A percentile compares a stretch with the other conserved stretches of the same genome.
These are phyloP conservation scores for Apeltes quadracus DNA, from an alignment of 2,113 vertebrate species.

Conservation along the genomic window DNA sequence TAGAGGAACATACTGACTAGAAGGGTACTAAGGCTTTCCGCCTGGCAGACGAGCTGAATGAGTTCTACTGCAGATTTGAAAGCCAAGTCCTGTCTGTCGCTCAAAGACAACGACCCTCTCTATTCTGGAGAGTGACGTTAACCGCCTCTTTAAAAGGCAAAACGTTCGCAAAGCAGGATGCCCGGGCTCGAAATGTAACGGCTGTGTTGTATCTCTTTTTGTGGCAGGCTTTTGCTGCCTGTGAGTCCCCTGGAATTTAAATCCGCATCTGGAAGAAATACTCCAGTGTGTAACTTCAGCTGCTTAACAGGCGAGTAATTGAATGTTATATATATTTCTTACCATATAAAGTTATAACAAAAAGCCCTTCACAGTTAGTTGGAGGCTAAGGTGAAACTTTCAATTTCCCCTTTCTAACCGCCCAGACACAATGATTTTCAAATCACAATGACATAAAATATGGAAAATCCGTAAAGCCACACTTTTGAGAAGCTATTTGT, in stretches of 20 bases:
- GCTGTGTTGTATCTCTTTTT: not conserved
- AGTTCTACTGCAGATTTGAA: no score
- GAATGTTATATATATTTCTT: not conserved
- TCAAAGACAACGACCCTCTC: no score
- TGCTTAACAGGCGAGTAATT: conserved; percentile 20
- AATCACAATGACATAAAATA: not conserved
- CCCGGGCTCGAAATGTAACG: no score
- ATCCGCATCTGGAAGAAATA: not conserved
- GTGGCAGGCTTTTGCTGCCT: conserved; percentile 14
- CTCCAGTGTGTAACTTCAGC: not conserved
- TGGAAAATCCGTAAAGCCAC: not conserved
- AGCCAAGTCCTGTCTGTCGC: no score
- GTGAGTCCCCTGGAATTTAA: not conserved
- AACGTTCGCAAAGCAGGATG: no score
- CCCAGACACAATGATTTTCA: not conserved
- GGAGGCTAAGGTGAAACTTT: not conserved
- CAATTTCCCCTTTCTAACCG: not conserved
- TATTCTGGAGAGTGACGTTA: no score
- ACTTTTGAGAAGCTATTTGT: not conserved
- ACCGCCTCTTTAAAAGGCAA: no score
- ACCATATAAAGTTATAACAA: not conserved
- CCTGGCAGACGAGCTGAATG: no score
- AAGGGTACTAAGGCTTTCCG: no score
- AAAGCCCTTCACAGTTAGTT: not conserved
- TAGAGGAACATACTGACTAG: no score